Evolutionary conservation across 2,888 invertebrate species (phyloP).

Genomic region (Drepana falcataria): DNA sequence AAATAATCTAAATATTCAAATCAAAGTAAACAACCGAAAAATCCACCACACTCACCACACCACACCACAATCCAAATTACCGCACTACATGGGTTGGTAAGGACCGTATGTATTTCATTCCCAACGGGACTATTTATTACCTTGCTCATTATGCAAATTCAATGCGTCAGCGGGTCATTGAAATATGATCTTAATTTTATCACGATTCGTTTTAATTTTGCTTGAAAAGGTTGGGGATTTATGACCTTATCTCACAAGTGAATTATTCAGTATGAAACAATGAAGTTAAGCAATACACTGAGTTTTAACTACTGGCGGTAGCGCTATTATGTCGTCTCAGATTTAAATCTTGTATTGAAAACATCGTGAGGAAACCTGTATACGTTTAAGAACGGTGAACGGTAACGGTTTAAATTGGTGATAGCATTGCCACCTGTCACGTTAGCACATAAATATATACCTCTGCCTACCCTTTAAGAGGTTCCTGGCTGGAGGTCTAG

Average conservation of each 20-base stretch:
- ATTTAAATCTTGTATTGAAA: not conserved
- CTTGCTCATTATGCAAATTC: constrained; percentile 49
- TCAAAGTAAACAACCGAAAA: too few relatives aligned
- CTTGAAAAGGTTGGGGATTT: constrained; percentile 12
- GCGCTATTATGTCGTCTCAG: not conserved
- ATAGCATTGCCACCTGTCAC: too few relatives aligned
- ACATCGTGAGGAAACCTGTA: too few relatives aligned
- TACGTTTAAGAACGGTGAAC: too few relatives aligned
- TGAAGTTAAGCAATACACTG: constrained; percentile 16
- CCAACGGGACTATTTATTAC: constrained; percentile 38
- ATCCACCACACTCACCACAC: too few relatives aligned
- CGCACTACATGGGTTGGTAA: too few relatives aligned
- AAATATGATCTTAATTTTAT: constrained; percentile 33
- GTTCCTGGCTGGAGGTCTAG: too few relatives aligned
- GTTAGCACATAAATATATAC: too few relatives aligned
- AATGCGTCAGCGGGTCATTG: constrained; percentile 19
- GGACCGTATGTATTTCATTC: constrained; percentile 4
- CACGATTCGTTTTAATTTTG: constrained; percentile 34
- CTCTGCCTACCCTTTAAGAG: too few relatives aligned
- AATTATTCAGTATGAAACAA: constrained; percentile 21
- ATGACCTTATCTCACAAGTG: constrained; percentile 3
- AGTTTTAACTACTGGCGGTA: not conserved
- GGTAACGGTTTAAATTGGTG: too few relatives aligned
- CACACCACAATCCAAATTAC: too few relatives aligned
- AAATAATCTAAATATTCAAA: too few relatives aligned